phyloP scores from a whole-genome alignment of 2,113 vertebrate species.

The Etheostoma cragini region DNA sequence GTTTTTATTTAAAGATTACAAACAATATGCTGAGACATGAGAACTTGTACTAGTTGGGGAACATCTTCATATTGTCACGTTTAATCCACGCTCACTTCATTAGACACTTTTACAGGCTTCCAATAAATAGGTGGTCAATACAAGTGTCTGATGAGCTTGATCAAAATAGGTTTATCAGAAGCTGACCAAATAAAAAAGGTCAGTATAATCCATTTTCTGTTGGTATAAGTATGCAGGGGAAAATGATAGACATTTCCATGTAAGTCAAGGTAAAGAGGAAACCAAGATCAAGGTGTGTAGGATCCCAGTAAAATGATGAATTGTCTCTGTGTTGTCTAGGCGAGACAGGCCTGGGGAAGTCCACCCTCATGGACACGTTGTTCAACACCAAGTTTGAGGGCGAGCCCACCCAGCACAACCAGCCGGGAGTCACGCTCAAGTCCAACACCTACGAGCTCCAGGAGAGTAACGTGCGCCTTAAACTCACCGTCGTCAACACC shows the following conservation, averaged over 20 bases:
- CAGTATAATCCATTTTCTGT: background rate
- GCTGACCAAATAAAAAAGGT: background rate
- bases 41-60: background rate
- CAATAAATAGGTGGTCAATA: background rate
- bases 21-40: too few relatives aligned
- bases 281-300: background rate
- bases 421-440: constrained; percentile 93
- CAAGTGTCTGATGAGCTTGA: background rate
- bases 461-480: constrained; percentile 96
- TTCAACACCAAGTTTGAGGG: constrained; percentile 98
- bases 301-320: background rate
- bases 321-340: constrained; percentile 79
- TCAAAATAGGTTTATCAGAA: background rate
- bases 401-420: constrained; percentile 93
- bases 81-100: constrained; percentile 3
- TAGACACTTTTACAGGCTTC: background rate
- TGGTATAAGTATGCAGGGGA: background rate
- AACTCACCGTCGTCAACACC: constrained; percentile 93
- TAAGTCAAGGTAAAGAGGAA: background rate
- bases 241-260: background rate
- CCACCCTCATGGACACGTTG: constrained; percentile 97
- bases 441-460: constrained; percentile 96
- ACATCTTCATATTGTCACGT: background rate
- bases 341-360: constrained; percentile 97
- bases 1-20: too few relatives aligned